Conservation (phyloP, 2,888 invertebrate species). For the Dicycla oo region DNA sequence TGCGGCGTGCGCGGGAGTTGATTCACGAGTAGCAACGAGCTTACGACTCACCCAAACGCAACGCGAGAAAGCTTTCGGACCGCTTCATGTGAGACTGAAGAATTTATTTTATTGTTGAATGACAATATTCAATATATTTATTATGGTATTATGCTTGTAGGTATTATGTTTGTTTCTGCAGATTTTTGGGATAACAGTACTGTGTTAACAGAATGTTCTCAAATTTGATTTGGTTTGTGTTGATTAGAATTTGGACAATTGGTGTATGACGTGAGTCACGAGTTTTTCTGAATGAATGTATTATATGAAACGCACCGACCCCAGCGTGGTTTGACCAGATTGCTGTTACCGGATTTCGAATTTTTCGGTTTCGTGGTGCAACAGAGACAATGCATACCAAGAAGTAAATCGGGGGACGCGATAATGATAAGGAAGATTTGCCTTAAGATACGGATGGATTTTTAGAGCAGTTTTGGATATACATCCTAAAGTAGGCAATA, state of each 20-base stretch:
- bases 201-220: not conserved
- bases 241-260: not conserved
- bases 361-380: too few species aligned
- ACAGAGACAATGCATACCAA: too few species aligned
- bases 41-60: conserved; percentile 37
- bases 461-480: too few species aligned
- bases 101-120: conserved; percentile 29
- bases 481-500: too few species aligned
- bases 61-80: conserved; percentile 76
- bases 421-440: too few species aligned
- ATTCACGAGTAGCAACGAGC: conserved; percentile 59
- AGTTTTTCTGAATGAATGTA: not conserved
- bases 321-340: too few species aligned
- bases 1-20: conserved; percentile 58
- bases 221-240: not conserved
- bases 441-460: too few species aligned
- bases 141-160: conserved; percentile 15
- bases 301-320: too few species aligned
- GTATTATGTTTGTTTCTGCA: not conserved
- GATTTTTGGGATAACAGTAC: not conserved
- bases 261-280: not conserved
- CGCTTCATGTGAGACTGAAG: conserved; percentile 55
- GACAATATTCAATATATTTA: conserved; percentile 1
- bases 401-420: too few species aligned
- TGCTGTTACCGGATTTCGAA: too few species aligned